phyloP scores from a whole-genome alignment of 2,113 vertebrate species.

The Engraulis encrasicolus region DNA sequence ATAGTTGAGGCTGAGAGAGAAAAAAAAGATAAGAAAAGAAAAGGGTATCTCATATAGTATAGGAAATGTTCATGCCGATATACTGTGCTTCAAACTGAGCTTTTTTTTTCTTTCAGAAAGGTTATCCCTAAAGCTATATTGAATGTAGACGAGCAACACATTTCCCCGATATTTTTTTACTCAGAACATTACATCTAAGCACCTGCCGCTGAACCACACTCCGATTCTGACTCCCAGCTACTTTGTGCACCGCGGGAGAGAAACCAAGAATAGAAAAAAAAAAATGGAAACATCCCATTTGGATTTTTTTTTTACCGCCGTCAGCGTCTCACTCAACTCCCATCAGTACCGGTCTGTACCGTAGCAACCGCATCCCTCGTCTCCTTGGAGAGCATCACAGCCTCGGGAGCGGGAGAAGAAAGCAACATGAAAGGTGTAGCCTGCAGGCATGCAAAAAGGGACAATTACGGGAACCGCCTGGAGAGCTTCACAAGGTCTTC shows the following conservation, averaged over 20 bases:
- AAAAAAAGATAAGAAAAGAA: background rate
- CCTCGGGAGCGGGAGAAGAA: background rate
- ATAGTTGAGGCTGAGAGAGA: no score
- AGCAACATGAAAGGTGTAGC: slow-evolving; percentile 3
- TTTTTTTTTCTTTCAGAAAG: background rate
- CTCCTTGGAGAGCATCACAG: slow-evolving; percentile 49
- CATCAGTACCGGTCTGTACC: background rate
- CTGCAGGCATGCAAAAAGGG: slow-evolving; percentile 24
- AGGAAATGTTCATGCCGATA: background rate
- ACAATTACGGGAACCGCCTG: background rate
- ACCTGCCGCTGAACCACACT: background rate
- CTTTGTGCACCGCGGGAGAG: background rate
- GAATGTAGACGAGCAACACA: background rate
- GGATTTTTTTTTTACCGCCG: background rate
- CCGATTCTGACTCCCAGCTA: background rate
- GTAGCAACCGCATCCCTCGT: background rate
- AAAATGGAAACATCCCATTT: background rate
- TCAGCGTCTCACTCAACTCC: background rate
- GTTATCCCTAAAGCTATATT: background rate
- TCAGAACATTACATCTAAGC: background rate
- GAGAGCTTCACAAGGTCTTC: background rate
- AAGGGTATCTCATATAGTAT: background rate
- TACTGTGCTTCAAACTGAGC: background rate
- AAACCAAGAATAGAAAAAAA: no score
- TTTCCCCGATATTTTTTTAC: background rate